Evolutionary conservation across 2,888 invertebrate genomes (phyloP).

Genomic region (Scotopteryx bipunctaria): DNA sequence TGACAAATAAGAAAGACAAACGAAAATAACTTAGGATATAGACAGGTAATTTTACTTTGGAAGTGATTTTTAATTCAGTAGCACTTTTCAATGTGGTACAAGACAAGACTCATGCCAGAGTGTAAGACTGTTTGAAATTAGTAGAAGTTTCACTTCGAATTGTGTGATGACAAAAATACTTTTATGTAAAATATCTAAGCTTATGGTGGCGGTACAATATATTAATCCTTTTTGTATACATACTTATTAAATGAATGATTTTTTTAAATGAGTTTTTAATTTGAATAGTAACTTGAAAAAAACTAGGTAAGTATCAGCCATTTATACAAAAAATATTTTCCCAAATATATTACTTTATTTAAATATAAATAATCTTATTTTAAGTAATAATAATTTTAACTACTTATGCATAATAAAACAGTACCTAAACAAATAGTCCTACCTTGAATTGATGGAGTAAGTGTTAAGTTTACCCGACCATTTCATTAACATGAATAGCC

Average conservation of each 20-base stretch:
- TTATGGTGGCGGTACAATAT: neutral
- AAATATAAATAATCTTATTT: conserved; percentile 26
- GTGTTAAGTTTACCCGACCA: neutral
- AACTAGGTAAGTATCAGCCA: neutral
- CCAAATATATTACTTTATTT: conserved; percentile 30
- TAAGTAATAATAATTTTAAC: conserved; percentile 10
- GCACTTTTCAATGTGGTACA: too few relatives aligned
- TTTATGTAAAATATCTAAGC: neutral
- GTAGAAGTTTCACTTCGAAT: neutral
- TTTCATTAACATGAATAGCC: neutral
- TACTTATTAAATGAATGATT: neutral
- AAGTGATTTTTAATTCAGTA: too few relatives aligned
- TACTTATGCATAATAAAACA: conserved; percentile 11
- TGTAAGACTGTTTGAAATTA: neutral
- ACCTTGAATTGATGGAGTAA: neutral
- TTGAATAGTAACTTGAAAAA: neutral
- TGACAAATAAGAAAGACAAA: too few relatives aligned
- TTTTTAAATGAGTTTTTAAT: neutral
- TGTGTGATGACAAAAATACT: neutral
- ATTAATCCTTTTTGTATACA: neutral
- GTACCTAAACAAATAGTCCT: conserved; percentile 3
- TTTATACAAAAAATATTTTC: conserved; percentile 5
- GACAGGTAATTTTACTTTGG: too few relatives aligned
- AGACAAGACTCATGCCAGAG: too few relatives aligned
- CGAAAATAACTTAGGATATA: too few relatives aligned